Base-by-base conservation (phyloP, 2,113 vertebrate genomes). In the Oreochromis tanganicae region DNA sequence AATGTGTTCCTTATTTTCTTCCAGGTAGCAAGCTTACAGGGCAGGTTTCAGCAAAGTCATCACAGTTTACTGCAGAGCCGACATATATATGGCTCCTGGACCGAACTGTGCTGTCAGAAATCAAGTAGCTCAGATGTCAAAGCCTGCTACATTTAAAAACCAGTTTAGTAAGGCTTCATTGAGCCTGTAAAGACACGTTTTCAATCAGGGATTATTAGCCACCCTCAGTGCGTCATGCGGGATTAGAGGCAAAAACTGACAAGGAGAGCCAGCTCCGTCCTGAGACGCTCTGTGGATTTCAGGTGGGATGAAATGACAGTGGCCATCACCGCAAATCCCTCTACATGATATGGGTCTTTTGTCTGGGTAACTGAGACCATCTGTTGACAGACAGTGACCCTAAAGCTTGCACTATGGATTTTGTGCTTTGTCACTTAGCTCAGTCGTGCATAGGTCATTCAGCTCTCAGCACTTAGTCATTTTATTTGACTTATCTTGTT, bases 321-420 rank as follows among this genome's bases (percentile, higher is more conserved):
- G 71, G 71, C 71, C 61, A 19, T 48, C 61, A 27, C 52, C 5
- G 16, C 24, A 50, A 48, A 48, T 50, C 71, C 43, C 27, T 78
- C 27, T 32, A 78, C 73, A 78, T 78, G 43, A 52, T 78, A 78
- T 52, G 73, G 24, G 71, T 50, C 84, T 83, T 84, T 55, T 82
- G 61, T 82, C 2, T 56, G 71, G 54, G 86, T 82, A 86, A 89
- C 75, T 85, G 36, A 86, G 88, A 71, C 80, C 59, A 32, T 73
- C 61, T 12, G 91, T 17, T 88, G 88, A 90, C 87, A 86, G 89
- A 29, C 34, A 85, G 59, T 78, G 32, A 43, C 59, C 19, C 19
- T 13, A 54, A 54, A 84, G 54, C 81, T 73, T 84, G 24, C 36
- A 11, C n/a, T 14, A 21, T 19, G 4, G 27, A n/a, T 38, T 83